Base-by-base conservation (phyloP, 2,888 invertebrate genomes). In the Cyclophora punctaria region DNA sequence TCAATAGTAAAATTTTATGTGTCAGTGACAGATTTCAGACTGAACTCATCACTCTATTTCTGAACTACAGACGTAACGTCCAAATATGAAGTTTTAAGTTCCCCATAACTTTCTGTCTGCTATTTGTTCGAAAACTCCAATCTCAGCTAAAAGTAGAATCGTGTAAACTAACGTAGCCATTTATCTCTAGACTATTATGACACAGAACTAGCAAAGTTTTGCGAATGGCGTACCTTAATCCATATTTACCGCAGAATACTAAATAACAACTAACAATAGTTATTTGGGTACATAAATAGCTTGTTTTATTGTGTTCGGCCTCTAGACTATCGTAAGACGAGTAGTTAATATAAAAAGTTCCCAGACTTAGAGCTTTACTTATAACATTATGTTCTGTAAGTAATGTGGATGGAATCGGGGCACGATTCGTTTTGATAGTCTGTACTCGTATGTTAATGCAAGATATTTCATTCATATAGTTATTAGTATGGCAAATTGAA, bases 221-320 rank as follows among this genome's bases (percentile, higher is more conserved):
- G 4, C 5, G 34, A 34, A 34, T 4, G 4, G 33, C 44, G 44
- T 44, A 34, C 44, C 33, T 37, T 37, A 37, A 37, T 37, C 44
- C 34, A 44, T 44, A 44, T 44, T 34, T 44, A 44, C 20, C 44
- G 34, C 20, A 44, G 44, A 20, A 44, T 34, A 44, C 44, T 33
- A 33, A 44, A 48, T 44, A 48, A 47, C 47, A 43, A 52, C 35
- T 35, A 45, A 43, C 47, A 46, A 45, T 51, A 45, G 48, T 48
- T 51, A 45, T 44, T 35, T 44, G 48, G 54, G 48, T 44, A 44
- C 47, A 48, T 53, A 49, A 20, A 33, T 34, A 48, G 56, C 49
- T 50, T 47, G 48, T 51, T 48, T 53, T 53, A 47, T 51, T 45
- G 37, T 46, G 44, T 46, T 52, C 48, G 56, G 57, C 52, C 50